Evolutionary conservation across 2,888 invertebrate genomes (phyloP), one percentile per base, ranked within the genome.

Genomic region (Meliscaeva auricollis): DNA sequence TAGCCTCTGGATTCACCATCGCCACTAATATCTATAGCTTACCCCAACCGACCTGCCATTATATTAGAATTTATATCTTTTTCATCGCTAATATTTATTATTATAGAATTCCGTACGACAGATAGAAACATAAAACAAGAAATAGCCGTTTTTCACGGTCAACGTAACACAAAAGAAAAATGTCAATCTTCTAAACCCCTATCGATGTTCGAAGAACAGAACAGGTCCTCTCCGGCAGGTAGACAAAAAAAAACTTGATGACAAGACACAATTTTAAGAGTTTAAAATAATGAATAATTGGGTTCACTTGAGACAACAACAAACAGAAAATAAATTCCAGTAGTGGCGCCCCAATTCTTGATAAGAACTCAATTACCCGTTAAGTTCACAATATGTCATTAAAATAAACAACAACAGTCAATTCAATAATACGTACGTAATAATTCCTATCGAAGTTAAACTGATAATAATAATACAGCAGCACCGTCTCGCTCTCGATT

Each of bases 361-460:
- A 38, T 38, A 38, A 38, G 13, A 38, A 38, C 7, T 38, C 38
- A 38, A 38, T 38, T 38, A 38, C 38, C 38, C 38, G 11, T 38
- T 38, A 38, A 38, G 13, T 38, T 8, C 9, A 38, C 7, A 38
- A 6, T 38, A 11, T 38, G 11, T 38, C 38, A 38, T 38, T 38
- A 38, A 38, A 38, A 38, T 38, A 38, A 38, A 38, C 26, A 26
- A 26, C 26, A 22, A 69, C 17, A 64, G 20, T 17, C 46, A 30
- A n/a, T 26, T 32, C 50, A 56, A 44, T 85, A 56, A 38, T 85
- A 81, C 78, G 11, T 74, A 78, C 85, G 68, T 26, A 75, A 84
- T 26, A 60, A 52, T 11, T n/a, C n/a, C 60, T 62, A 58, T 68
- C 41, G 30, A 46, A 75, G 41, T 58, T 13, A 11, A 38, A 38